A percentile compares a stretch with the other conserved stretches of the same genome.
phyloP scores from a whole-genome alignment of 2,113 vertebrate species.

The Sorex araneus region DNA sequence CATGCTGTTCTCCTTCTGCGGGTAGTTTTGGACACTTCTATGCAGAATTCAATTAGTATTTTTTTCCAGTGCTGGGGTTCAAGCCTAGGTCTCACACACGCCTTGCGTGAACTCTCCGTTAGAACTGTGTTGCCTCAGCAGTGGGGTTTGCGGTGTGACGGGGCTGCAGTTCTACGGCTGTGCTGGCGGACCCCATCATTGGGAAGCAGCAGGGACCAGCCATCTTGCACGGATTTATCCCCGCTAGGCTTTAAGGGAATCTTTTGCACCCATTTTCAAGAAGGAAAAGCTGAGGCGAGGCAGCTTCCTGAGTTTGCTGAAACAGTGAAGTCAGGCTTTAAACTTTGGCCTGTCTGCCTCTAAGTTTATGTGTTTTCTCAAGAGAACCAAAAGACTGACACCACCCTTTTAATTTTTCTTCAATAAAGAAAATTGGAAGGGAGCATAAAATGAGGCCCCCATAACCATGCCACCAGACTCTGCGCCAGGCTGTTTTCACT shows the following conservation, averaged over 20 bases:
- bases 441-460: too few relatives aligned
- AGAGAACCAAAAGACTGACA: not conserved
- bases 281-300: not conserved
- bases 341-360: not conserved
- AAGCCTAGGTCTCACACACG: too few relatives aligned
- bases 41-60: not conserved
- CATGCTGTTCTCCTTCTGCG: not conserved
- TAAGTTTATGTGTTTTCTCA: not conserved
- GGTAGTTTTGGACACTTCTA: constrained; percentile 15
- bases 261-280: not conserved
- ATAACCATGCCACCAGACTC: too few relatives aligned
- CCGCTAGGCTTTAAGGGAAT: not conserved
- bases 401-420: not conserved
- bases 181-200: not conserved
- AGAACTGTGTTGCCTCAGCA: too few relatives aligned
- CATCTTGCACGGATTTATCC: not conserved
- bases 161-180: not conserved
- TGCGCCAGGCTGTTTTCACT: too few relatives aligned
- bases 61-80: not conserved
- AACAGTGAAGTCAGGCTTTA: constrained; percentile 9
- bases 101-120: too few relatives aligned
- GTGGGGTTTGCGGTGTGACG: too few relatives aligned
- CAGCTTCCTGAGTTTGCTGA: not conserved
- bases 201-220: not conserved
- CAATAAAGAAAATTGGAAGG: too few relatives aligned